Conservation (phyloP, 2,888 invertebrate genomes). For the Agrilus cyanescens region DNA sequence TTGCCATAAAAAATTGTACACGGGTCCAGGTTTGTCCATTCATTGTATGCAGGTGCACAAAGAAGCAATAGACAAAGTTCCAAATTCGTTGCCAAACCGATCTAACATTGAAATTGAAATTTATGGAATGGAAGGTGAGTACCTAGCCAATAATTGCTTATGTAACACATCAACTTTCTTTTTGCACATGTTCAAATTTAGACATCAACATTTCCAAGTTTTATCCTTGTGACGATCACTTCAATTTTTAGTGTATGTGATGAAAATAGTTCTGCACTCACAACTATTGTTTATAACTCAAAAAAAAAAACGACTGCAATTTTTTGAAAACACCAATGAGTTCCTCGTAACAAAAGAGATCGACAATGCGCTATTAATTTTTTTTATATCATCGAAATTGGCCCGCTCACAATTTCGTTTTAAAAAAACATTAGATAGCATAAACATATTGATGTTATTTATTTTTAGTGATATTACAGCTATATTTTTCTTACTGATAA, state of each 20-base stretch:
- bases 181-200: no score
- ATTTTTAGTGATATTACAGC: background rate
- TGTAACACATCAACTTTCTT: background rate
- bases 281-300: no score
- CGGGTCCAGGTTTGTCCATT: slow-evolving; percentile 95
- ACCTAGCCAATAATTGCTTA: background rate
- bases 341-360: no score
- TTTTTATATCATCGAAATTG: no score
- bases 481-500: background rate
- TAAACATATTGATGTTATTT: background rate
- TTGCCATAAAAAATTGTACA: slow-evolving; percentile 98
- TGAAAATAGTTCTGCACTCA: no score
- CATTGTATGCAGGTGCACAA: slow-evolving; percentile 99
- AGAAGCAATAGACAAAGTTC: slow-evolving; percentile 99
- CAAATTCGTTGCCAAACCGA: slow-evolving; percentile 93
- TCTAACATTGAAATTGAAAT: slow-evolving; percentile 99
- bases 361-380: no score
- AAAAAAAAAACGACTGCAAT: no score
- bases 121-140: slow-evolving; percentile 95
- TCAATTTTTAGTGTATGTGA: background rate
- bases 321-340: no score
- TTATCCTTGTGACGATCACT: background rate
- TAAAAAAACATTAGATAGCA: no score
- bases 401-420: no score
- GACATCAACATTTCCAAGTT: no score